phyloP scores from a whole-genome alignment of 2,888 invertebrate species.

The Quadroppia sp. region DNA sequence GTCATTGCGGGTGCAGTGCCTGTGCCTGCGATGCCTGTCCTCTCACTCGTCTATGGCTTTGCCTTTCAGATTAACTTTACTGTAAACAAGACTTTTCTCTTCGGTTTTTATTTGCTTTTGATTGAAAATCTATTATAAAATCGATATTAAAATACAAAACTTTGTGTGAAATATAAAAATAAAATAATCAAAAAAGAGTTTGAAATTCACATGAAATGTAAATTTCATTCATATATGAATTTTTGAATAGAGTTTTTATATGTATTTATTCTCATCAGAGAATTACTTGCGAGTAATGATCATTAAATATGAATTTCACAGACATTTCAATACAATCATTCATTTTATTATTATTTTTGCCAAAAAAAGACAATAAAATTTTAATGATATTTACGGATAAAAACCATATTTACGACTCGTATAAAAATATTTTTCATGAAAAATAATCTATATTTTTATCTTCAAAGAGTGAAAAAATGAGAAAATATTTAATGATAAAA shows the following conservation, averaged over 20 bases:
- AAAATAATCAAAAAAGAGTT: not conserved
- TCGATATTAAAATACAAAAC: slow-evolving; percentile 26
- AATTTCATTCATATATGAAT: not conserved
- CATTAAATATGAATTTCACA: slow-evolving; percentile 14
- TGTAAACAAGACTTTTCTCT: slow-evolving; percentile 15
- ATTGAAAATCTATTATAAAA: slow-evolving; percentile 30
- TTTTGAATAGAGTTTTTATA: not conserved
- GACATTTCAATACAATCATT: not conserved
- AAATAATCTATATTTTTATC: too few species aligned
- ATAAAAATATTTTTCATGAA: not conserved
- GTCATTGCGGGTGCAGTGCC: slow-evolving; percentile 19
- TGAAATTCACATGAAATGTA: not conserved
- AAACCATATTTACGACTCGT: slow-evolving; percentile 2
- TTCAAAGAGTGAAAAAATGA: too few species aligned
- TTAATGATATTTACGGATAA: not conserved
- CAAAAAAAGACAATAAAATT: slow-evolving; percentile 12
- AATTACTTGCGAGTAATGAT: not conserved
- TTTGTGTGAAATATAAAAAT: too few species aligned
- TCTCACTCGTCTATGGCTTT: not conserved
- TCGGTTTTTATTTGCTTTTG: slow-evolving; percentile 29
- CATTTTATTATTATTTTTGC: too few species aligned
- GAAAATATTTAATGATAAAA: too few species aligned
- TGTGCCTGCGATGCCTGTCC: not conserved
- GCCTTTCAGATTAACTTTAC: not conserved
- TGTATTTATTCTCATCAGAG: not conserved